Conservation (phyloP, 2,888 invertebrate genomes). For the Ferrisia virgata region DNA sequence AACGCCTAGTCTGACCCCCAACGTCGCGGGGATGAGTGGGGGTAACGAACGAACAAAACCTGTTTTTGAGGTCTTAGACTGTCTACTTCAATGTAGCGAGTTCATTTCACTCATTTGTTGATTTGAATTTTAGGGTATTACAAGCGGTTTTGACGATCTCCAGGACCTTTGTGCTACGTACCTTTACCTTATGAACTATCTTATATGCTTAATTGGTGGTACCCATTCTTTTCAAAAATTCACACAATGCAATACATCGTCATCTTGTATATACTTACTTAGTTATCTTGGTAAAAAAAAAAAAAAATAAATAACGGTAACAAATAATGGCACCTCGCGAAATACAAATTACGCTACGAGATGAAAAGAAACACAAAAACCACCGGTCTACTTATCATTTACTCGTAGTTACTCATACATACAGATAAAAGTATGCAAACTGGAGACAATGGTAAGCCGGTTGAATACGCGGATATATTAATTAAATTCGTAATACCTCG, state of each 20-base stretch:
- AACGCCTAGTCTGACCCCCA: too few species aligned
- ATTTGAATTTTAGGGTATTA: too few species aligned
- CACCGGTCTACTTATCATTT: constrained; percentile 26
- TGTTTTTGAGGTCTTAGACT: too few species aligned
- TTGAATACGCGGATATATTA: constrained; percentile 20
- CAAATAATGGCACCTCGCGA: background rate
- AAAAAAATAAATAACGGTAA: background rate
- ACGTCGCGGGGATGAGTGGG: too few species aligned
- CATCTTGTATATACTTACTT: background rate
- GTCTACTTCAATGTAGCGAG: too few species aligned
- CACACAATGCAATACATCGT: background rate
- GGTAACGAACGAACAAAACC: too few species aligned
- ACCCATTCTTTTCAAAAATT: background rate
- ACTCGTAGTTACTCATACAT: background rate
- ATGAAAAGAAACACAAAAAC: background rate
- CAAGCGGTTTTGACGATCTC: too few species aligned
- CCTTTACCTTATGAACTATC: too few species aligned
- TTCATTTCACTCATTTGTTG: too few species aligned
- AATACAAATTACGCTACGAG: background rate
- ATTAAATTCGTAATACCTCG: constrained; percentile 28
- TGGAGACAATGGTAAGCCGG: background rate
- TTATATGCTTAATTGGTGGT: too few species aligned
- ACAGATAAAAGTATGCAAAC: background rate
- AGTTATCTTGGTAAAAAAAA: background rate
- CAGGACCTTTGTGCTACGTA: too few species aligned